Percentiles rank a stretch among this genome's conserved stretches.
phyloP scores from a whole-genome alignment of 1,140 invertebrate genomes.

The Chironomus tepperi region DNA sequence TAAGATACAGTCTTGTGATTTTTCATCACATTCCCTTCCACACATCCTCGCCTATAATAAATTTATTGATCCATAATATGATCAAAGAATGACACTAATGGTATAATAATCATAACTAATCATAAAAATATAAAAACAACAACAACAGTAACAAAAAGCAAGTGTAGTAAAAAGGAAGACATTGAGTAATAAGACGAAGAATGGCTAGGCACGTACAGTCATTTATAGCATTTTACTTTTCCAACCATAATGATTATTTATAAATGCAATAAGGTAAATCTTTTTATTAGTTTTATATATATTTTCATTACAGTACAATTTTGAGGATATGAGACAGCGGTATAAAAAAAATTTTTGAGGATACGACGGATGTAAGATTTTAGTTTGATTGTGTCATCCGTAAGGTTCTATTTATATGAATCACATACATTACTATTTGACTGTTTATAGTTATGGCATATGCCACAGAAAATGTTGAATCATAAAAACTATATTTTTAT shows the following conservation, averaged over 20 bases:
- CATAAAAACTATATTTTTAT: conserved; percentile 10
- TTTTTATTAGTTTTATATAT: conserved; percentile 15
- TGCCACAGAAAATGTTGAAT: not conserved
- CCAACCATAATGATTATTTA: not conserved
- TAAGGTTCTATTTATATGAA: not conserved
- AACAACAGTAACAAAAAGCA: no score
- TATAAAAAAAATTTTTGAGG: no score
- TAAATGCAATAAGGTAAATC: conserved; percentile 14
- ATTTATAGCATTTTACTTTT: no score
- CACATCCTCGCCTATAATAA: no score
- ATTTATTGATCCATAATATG: not conserved
- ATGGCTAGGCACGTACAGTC: not conserved
- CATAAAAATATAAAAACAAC: not conserved
- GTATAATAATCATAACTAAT: conserved; percentile 10
- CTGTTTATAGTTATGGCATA: not conserved
- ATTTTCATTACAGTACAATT: not conserved
- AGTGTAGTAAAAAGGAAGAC: not conserved
- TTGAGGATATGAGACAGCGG: not conserved
- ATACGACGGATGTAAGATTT: no score
- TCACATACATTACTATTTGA: not conserved
- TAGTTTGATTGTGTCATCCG: no score
- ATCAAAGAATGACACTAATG: conserved; percentile 9
- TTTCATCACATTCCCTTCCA: no score
- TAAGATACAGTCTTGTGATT: no score
- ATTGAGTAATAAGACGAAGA: not conserved